These are phyloP conservation scores for Forpus xanthops DNA, from an alignment of 2,797 vertebrate genomes.

Conservation along the genomic window DNA sequence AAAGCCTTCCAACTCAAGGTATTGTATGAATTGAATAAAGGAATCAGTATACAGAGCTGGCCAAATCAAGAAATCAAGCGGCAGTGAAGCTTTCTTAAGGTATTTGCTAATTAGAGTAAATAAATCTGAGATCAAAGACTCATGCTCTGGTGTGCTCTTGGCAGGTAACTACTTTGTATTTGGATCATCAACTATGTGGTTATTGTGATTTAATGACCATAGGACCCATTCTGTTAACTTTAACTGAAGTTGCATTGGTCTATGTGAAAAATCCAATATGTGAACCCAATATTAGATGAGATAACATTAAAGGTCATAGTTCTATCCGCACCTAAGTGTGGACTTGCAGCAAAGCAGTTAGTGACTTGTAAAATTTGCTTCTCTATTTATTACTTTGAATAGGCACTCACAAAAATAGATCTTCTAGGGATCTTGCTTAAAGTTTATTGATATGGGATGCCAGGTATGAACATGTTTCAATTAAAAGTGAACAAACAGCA, in stretches of 20 bases:
- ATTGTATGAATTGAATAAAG: neutral
- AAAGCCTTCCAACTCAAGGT: neutral
- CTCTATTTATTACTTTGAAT: neutral
- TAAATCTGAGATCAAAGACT: neutral
- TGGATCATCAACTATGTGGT: neutral
- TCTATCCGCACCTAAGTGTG: neutral
- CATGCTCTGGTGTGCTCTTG: accelerated
- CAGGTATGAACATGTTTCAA: neutral
- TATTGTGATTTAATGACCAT: neutral
- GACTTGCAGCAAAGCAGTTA: neutral
- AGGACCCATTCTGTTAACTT: neutral
- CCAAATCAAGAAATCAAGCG: neutral
- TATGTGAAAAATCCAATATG: neutral
- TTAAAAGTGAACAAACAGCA: neutral
- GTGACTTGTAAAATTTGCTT: neutral
- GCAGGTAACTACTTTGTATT: accelerated
- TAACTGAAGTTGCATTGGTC: neutral
- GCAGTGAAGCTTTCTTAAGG: neutral
- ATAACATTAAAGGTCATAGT: neutral
- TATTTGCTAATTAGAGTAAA: neutral
- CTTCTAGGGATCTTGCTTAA: neutral
- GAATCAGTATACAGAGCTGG: neutral
- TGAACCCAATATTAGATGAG: neutral
- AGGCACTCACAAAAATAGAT: neutral
- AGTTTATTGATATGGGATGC: neutral